Percentiles rank a stretch among this genome's conserved stretches.
phyloP scores from a whole-genome alignment of 2,113 vertebrate species.

The Drymodes brunneopygia region DNA sequence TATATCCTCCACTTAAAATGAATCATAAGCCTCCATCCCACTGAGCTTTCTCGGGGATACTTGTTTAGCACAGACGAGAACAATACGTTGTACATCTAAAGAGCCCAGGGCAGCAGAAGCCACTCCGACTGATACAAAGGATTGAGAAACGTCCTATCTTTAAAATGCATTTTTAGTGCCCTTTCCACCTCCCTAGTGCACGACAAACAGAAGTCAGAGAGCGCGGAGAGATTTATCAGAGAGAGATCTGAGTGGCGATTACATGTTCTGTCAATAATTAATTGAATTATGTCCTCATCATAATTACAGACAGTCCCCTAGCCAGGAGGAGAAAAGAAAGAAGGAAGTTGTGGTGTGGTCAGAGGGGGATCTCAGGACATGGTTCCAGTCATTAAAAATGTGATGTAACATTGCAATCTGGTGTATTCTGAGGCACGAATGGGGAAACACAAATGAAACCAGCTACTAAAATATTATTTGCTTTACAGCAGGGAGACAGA shows the following conservation, averaged over 20 bases:
- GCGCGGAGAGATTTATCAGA: neutral
- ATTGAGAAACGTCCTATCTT: conserved; percentile 33
- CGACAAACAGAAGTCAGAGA: conserved; percentile 37
- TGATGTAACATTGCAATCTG: conserved; percentile 49
- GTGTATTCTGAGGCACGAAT: conserved; percentile 44
- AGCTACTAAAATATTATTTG: neutral
- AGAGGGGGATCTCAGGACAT: conserved; percentile 50
- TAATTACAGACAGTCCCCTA: conserved; percentile 19
- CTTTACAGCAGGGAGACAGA: neutral
- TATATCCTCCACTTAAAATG: neutral
- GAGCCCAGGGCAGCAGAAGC: neutral
- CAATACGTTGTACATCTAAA: neutral
- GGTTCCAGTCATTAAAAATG: conserved; percentile 38
- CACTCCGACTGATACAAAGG: neutral
- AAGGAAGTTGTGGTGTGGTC: conserved; percentile 47
- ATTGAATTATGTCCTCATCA: conserved; percentile 16
- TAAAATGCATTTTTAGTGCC: neutral
- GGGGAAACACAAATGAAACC: neutral
- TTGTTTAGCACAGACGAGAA: conserved; percentile 6
- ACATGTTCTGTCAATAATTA: conserved; percentile 44
- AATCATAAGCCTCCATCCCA: conserved; percentile 12
- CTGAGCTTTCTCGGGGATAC: neutral
- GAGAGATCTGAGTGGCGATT: neutral
- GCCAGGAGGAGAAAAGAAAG: neutral
- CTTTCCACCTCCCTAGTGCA: neutral